Conservation (phyloP, 2,113 vertebrate genomes). For the Petromus typicus region DNA sequence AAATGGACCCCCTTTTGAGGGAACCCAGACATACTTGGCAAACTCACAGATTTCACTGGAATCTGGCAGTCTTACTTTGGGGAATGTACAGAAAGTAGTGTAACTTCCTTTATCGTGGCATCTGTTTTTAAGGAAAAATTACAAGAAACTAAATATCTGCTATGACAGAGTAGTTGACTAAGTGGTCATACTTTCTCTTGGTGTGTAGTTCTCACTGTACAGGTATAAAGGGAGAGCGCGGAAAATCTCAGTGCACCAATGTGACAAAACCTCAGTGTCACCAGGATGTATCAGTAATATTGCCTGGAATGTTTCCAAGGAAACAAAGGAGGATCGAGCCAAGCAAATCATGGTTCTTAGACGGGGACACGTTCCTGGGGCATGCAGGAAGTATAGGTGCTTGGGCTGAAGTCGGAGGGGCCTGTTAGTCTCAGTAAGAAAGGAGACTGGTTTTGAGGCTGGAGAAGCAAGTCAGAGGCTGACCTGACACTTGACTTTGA, state of each 20-base stretch:
- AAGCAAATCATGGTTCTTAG: not conserved
- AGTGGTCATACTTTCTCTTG: not conserved
- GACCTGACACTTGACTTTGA: not conserved
- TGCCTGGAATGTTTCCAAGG: not conserved
- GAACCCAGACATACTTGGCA: not conserved
- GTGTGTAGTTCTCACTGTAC: not conserved
- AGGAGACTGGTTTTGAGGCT: conserved; percentile 3
- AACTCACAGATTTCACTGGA: not conserved
- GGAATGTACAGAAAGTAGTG: not conserved
- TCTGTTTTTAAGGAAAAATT: not conserved
- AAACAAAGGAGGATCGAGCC: not conserved
- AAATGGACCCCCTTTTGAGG: not conserved
- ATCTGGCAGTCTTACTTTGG: not conserved
- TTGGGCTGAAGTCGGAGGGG: not conserved
- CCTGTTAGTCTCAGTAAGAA: not conserved
- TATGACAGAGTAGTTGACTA: not conserved
- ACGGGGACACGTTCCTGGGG: not conserved
- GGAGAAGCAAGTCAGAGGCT: not conserved
- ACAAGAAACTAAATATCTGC: not conserved
- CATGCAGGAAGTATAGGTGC: not conserved
- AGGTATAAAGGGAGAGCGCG: not conserved
- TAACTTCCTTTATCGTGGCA: not conserved
- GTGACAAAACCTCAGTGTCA: not conserved
- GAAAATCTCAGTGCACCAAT: not conserved
- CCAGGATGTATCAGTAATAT: not conserved